Evolutionary conservation across 1,140 invertebrate species (phyloP), one percentile per base, ranked within the genome.

Genomic region (Bombyx mandarina): DNA sequence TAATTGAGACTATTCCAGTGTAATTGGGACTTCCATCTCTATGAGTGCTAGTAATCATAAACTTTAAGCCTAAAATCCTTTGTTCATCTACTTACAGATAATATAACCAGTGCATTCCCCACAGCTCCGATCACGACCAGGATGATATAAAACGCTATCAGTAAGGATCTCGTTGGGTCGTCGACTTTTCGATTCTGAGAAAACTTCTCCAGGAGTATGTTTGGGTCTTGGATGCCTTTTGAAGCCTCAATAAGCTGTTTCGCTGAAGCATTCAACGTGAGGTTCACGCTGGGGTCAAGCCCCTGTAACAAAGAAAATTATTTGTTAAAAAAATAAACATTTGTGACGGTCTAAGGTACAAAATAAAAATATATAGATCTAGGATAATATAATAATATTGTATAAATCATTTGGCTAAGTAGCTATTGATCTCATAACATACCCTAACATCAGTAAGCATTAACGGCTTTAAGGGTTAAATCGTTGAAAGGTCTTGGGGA

Each of bases 21-120:
- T 18, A 18, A 18, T 18, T 18, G 12, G 12, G 0, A 18, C 12
- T 18, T 18, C 1, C 12, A 18, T 1, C 12, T 18, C 12, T 1
- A 18, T 18, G 12, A 18, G 12, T 0, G 12, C 12, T 18, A 18
- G 12, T 18, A 18, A 18, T 18, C 12, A 18, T 18, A 18, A 18
- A 1, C 12, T 18, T 18, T 18, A 18, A 1, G 12, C 1, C 12
- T 18, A 18, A 18, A 18, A 18, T 18, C 12, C 12, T 18, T 18
- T 18, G 12, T 18, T 35, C 26, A 35, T 35, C 57, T 62, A 82
- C 85, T 88, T 75, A 94, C 94, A 43, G 93, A 93, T 60, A 92
- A 90, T 64, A 95, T 94, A 56, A 96, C 95, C 6, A 97, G 88
- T 12, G 91, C 91, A 82, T 96, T 97, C 42, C 95, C 95, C 52